Conservation (phyloP, 2,113 vertebrate genomes). For the Beaufortia kweichowensis region DNA sequence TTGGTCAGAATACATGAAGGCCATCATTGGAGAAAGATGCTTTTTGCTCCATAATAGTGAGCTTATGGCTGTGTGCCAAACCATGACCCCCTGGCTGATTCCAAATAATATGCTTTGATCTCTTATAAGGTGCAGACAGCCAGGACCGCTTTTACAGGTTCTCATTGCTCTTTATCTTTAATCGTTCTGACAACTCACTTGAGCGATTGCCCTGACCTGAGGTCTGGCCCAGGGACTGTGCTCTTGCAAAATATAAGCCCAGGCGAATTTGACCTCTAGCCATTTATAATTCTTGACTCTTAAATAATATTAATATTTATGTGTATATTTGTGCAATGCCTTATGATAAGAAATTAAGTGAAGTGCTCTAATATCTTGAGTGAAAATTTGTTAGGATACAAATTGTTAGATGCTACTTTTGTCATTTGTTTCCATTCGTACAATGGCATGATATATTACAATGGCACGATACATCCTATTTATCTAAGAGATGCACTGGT, state of each 20-base stretch:
- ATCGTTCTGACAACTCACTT: slow-evolving; percentile 32
- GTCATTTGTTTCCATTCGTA: too few species aligned
- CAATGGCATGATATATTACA: too few species aligned
- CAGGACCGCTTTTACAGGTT: neutral
- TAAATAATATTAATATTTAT: neutral
- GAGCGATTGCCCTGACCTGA: slow-evolving; percentile 19
- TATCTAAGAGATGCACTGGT: too few species aligned
- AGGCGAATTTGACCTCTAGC: neutral
- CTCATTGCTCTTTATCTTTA: slow-evolving; percentile 13
- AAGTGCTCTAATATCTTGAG: too few species aligned
- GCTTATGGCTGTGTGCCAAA: neutral
- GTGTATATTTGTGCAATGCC: slow-evolving; percentile 5
- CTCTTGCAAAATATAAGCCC: slow-evolving; percentile 2
- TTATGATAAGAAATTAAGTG: neutral
- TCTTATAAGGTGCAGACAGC: slow-evolving; percentile 20
- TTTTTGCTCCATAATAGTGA: neutral
- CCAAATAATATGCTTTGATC: neutral
- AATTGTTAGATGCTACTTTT: too few species aligned
- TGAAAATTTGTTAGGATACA: too few species aligned
- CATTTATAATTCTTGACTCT: slow-evolving; percentile 6
- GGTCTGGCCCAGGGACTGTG: neutral
- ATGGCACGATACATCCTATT: too few species aligned
- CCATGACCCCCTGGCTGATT: neutral
- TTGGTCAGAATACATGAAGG: neutral
- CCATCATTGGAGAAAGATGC: neutral